Evolutionary conservation across 2,113 vertebrate genomes (phyloP), one percentile per base, ranked within the genome.

Genomic region (Perognathus longimembris): DNA sequence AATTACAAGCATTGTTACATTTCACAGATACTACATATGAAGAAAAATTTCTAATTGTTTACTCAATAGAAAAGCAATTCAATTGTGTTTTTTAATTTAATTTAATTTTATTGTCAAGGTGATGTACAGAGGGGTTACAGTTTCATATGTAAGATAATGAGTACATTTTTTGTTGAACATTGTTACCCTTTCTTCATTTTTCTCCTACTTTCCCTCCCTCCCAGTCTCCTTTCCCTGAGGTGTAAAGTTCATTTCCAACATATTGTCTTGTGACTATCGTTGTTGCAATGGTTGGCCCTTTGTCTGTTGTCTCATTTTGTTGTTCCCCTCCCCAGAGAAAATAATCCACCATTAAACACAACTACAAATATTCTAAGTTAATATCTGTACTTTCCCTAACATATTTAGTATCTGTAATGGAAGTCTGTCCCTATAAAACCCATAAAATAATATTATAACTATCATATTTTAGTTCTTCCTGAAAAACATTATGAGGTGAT

Each of bases 61-160:
- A 83, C 14, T 77, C 26, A 94, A 34, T 64, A 12, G 3, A 85
- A 85, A 91, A 93, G 63, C 15, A 76, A 94, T 28, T 71, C 63
- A 84, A 70, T 76, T 96, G 34, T 94, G 61, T 40, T 54, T 54
- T 54, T 54, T n/a, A n/a, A n/a, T n/a, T n/a, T n/a, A n/a, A n/a
- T n/a, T n/a, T n/a, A n/a, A n/a, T n/a, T n/a, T n/a, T n/a, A n/a
- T n/a, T n/a, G n/a, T n/a, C n/a, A n/a, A n/a, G n/a, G n/a, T n/a
- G n/a, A n/a, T n/a, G n/a, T n/a, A n/a, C n/a, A n/a, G n/a, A n/a
- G n/a, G n/a, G n/a, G n/a, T n/a, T n/a, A n/a, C n/a, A n/a, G n/a
- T n/a, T n/a, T n/a, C n/a, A n/a, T n/a, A n/a, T n/a, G n/a, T n/a
- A n/a, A n/a, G n/a, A n/a, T n/a, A n/a, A n/a, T n/a, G n/a, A n/a